phyloP scores from a whole-genome alignment of 2,888 invertebrate genomes.

The Mythimna ferrago region DNA sequence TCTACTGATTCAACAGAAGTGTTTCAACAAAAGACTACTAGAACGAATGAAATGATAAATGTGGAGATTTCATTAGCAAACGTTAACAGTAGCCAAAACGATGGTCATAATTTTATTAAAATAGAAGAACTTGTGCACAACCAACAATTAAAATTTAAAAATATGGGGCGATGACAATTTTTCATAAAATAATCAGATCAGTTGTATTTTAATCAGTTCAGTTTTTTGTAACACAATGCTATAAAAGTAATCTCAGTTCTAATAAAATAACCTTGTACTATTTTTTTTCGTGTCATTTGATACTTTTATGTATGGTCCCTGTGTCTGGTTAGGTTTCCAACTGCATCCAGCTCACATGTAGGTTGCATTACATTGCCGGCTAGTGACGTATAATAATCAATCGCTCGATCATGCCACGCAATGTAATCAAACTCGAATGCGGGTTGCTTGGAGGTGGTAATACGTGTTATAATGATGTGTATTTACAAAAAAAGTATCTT shows the following conservation, averaged over 20 bases:
- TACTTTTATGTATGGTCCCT: background rate
- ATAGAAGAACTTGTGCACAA: background rate
- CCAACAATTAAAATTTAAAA: background rate
- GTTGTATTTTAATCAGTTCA: background rate
- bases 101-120: constrained; percentile 3
- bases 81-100: background rate
- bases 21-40: background rate
- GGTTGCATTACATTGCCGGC: no score
- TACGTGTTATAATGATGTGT: no score
- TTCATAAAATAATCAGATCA: background rate
- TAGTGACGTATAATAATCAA: no score
- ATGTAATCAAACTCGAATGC: no score
- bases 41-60: background rate
- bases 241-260: background rate
- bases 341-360: no score
- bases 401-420: no score
- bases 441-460: no score
- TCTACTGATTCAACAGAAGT: background rate
- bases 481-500: no score
- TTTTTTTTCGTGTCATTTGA: no score
- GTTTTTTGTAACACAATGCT: background rate
- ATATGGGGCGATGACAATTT: background rate
- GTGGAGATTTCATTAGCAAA: background rate
- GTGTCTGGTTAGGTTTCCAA: no score
- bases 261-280: background rate